phyloP scores from a whole-genome alignment of 1,140 invertebrate genomes.

The Scaptomyza hsui region DNA sequence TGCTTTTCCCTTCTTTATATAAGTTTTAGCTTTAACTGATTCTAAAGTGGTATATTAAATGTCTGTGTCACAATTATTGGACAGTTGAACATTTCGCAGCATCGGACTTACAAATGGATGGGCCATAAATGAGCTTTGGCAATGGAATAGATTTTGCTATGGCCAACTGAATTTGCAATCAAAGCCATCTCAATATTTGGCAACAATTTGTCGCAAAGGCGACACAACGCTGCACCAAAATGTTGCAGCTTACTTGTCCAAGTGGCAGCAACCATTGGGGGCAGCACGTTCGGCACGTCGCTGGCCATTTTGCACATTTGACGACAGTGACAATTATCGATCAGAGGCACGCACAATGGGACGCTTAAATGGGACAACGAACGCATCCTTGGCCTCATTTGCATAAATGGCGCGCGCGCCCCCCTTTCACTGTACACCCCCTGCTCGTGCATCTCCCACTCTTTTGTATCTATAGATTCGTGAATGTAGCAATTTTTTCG shows the following conservation, averaged over 20 bases:
- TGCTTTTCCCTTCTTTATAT: no score
- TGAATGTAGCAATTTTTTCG: constrained; percentile 1
- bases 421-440: not conserved
- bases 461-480: constrained; percentile 4
- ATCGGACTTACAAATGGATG: constrained; percentile 4
- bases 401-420: constrained; percentile 68
- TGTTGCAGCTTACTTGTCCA: constrained; percentile 25
- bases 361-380: constrained; percentile 65
- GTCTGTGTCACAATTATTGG: not conserved
- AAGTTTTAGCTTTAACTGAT: not conserved
- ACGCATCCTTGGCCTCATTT: constrained; percentile 78
- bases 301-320: constrained; percentile 68
- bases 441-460: not conserved
- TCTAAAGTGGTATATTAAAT: not conserved
- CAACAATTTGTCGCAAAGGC: constrained; percentile 44
- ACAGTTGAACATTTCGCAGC: not conserved
- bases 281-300: constrained; percentile 64
- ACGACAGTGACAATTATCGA: constrained; percentile 76
- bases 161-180: constrained; percentile 47
- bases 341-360: constrained; percentile 72
- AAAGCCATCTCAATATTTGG: constrained; percentile 49
- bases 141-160: constrained; percentile 4
- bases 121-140: not conserved
- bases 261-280: constrained; percentile 1
- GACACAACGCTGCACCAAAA: constrained; percentile 19